These are phyloP conservation scores for Chesias legatella DNA, from an alignment of 2,888 invertebrate genomes.

Conservation along the genomic window DNA sequence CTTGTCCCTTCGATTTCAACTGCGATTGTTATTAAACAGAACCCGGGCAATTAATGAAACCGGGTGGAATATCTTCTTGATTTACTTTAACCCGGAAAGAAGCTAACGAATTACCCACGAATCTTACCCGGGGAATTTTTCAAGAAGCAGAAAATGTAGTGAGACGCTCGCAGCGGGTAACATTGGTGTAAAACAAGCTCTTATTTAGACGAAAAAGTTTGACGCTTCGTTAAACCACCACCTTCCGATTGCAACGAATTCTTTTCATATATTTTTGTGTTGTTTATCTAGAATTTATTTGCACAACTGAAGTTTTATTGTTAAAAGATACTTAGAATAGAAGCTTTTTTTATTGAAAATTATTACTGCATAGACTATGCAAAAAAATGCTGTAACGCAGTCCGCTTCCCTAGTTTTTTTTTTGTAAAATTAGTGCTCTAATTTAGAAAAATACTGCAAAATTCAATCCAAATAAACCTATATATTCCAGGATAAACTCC, in stretches of 20 bases:
- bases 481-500: too few relatives aligned
- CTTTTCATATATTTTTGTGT: too few relatives aligned
- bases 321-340: too few relatives aligned
- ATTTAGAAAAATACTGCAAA: too few relatives aligned
- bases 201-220: neutral
- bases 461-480: too few relatives aligned
- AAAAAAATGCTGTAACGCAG: too few relatives aligned
- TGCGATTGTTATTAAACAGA: conserved; percentile 9
- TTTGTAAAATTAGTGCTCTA: too few relatives aligned
- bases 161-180: neutral
- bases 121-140: neutral
- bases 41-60: conserved; percentile 10
- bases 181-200: conserved; percentile 2
- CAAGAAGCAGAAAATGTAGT: conserved; percentile 3
- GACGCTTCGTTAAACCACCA: conserved; percentile 10
- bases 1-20: neutral
- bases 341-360: too few relatives aligned
- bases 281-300: too few relatives aligned
- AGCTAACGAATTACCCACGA: conserved; percentile 3
- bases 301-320: too few relatives aligned
- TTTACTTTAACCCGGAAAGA: conserved; percentile 1
- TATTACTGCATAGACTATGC: too few relatives aligned
- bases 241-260: neutral
- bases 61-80: conserved; percentile 1
- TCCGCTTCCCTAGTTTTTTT: too few relatives aligned